Base-by-base conservation (phyloP, 1,140 invertebrate genomes). In the Trichoplusia ni region DNA sequence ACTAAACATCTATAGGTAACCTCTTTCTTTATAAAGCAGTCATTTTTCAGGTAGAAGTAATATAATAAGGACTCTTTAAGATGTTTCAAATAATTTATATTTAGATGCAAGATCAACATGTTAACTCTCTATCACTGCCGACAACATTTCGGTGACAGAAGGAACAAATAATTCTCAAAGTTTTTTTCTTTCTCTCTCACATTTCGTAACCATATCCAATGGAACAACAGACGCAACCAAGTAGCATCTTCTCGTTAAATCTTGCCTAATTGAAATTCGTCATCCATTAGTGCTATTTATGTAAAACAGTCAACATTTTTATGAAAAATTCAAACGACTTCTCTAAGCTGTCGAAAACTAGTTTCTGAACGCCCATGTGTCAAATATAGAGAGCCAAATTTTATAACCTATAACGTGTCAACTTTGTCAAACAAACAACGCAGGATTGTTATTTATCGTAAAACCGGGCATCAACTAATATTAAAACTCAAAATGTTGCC, bases 401-500 rank as follows among this genome's bases (percentile, higher is more conserved):
- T 51, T 7, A 25, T 53, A 63, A 63, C 46, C 60, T 53, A 29
- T 14, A 63, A 46, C 3, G 33, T 40, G 33, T 19, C 33, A 40
- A 7, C 23, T 5, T n/a, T 6, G 5, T 19, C n/a, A 19, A 63
- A 60, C 42, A 64, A 70, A 58, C 47, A 56, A 61, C 21, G 8
- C n/a, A 40, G 16, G 11, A 4, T 25, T 8, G 16, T 37, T 16
- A 29, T 58, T 44, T 13, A 21, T 13, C 27, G 1, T 9, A 11
- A 31, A 44, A 21, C n/a, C n/a, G 35, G 21, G 29, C 6, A 23
- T 18, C 27, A 56, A 53, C 18, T 42, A 56, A n/a, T 6, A 21
- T 49, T 9, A 40, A 62, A 14, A 19, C 6, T 33, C 31, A 87
- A 79, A 65, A 90, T 90, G 86, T 66, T 90, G 18, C 86, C 88